phyloP scores from a whole-genome alignment of 1,140 invertebrate species.

The Brachystomella parvula region DNA sequence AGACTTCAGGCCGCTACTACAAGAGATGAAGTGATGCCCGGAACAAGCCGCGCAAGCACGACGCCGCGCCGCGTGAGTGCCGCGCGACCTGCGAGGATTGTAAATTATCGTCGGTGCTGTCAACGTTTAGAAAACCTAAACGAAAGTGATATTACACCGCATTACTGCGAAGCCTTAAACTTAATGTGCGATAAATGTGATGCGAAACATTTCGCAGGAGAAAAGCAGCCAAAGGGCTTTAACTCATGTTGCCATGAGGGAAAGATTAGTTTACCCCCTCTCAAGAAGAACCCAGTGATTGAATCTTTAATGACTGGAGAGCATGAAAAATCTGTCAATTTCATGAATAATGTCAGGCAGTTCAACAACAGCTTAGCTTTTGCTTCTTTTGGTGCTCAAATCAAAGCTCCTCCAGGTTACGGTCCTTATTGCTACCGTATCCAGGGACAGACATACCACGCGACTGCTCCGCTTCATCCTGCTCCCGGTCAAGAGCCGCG shows the following conservation, averaged over 20 bases:
- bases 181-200: neutral
- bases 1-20: no score
- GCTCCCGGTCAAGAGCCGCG: conserved; percentile 11
- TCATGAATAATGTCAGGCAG: conserved; percentile 38
- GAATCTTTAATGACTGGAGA: conserved; percentile 8
- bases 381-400: conserved; percentile 38
- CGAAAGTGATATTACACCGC: neutral
- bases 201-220: neutral
- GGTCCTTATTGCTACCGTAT: conserved; percentile 39
- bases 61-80: neutral
- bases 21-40: no score
- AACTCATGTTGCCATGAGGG: conserved; percentile 16
- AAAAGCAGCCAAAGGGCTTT: conserved; percentile 4
- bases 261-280: conserved; percentile 8
- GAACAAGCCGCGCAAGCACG: no score
- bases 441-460: conserved; percentile 41
- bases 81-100: neutral
- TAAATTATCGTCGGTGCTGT: neutral
- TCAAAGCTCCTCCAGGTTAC: conserved; percentile 1
- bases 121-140: neutral
- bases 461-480: conserved; percentile 22
- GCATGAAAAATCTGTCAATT: conserved; percentile 27
- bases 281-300: neutral
- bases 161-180: neutral
- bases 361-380: conserved; percentile 40